Base-by-base conservation (phyloP, 2,888 invertebrate species). In the Nebria salina region DNA sequence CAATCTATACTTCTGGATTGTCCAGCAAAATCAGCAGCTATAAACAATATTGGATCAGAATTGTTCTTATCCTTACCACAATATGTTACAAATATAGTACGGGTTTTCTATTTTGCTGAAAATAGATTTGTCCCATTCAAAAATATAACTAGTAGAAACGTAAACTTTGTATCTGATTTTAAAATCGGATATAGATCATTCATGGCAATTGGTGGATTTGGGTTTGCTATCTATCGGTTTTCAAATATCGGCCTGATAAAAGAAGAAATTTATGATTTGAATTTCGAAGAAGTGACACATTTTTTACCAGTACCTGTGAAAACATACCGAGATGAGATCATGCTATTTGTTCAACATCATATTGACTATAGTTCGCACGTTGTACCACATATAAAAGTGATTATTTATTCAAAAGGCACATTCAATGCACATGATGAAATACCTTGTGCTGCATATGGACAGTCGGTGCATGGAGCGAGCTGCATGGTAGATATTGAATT, bases 301-400 rank as follows among this genome's bases (percentile, higher is more conserved):
- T 89, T 88, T 87, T 83, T 88, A 65, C 86, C 87, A 3, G 83
- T 91, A 65, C 88, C 87, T 1, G 81, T 90, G 0, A 85, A 87
- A 76, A 89, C 88, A 2, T 89, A 89, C 82, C 86, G 89, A 76
- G 88, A 90, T 82, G 90, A 91, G 78, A 87, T 89, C 1, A 83
- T 91, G 72, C 82, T 91, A 68, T 82, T 91, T 7, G 85, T 88
- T 2, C 89, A 91, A 84, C 86, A 87, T 75, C 66, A 68, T 54
- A 73, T 83, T 41, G 84, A 87, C 76, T 86, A 88, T 81, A 85
- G 83, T 13, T 83, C 85, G 4, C 88, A 88, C 81, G 83, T 83
- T 42, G 84, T 87, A 4, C 83, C 84, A 73, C 84, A 83, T 13
- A 83, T 88, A 11, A 88, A 88, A 84, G 84, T 87, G 15, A 83